phyloP scores from a whole-genome alignment of 2,797 vertebrate genomes.

The Acropternis orthonyx region DNA sequence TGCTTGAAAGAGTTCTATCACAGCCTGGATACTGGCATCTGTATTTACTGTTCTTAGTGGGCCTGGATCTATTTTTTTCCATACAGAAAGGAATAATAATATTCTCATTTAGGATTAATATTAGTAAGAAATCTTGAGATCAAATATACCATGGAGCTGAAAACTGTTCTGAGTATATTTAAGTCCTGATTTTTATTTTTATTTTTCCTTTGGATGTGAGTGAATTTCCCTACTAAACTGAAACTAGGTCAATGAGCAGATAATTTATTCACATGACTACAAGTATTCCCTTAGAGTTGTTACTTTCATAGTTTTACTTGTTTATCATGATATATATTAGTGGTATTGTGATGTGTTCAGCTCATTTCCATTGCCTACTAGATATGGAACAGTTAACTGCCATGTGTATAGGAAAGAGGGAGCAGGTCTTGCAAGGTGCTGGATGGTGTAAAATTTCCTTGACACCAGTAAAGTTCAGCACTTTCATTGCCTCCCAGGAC shows the following conservation, averaged over 20 bases:
- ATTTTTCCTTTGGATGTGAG: background rate
- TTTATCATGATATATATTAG: background rate
- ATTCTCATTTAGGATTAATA: background rate
- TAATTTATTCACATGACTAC: background rate
- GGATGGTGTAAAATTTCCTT: background rate
- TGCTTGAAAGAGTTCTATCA: background rate
- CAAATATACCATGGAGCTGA: background rate
- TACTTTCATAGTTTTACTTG: background rate
- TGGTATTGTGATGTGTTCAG: background rate
- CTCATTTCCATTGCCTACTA: background rate
- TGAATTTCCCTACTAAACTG: background rate
- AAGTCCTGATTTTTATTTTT: background rate
- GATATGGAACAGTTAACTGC: background rate
- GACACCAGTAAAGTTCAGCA: background rate
- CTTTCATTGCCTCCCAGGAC: background rate
- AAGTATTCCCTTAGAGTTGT: background rate
- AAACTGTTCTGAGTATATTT: background rate
- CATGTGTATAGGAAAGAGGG: background rate
- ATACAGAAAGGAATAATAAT: background rate
- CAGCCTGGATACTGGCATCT: background rate
- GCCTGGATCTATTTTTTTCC: background rate
- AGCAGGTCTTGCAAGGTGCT: background rate
- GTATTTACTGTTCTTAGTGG: background rate
- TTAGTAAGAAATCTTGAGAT: background rate
- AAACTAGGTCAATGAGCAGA: conserved; percentile 18